A percentile compares a stretch with the other conserved stretches of the same genome.
These are phyloP conservation scores for Myotis findleyi DNA, from an alignment of 2,797 vertebrate species.

Conservation along the genomic window DNA sequence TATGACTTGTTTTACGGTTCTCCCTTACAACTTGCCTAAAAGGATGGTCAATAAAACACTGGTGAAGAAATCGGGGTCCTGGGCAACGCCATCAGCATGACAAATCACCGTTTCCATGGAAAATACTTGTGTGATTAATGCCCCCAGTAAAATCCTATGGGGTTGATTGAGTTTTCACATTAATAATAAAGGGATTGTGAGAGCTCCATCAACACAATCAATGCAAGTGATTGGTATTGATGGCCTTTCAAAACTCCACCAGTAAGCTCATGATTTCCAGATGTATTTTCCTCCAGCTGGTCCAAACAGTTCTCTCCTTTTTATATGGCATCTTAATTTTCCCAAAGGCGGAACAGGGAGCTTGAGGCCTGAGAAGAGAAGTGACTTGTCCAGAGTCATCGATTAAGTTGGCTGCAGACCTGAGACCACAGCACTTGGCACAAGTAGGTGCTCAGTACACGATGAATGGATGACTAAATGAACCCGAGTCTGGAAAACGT, in stretches of 20 bases:
- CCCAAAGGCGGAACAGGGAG: neutral
- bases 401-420: neutral
- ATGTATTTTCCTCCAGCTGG: neutral
- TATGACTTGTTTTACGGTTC: slow-evolving; percentile 65
- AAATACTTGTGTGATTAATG: slow-evolving; percentile 18
- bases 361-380: neutral
- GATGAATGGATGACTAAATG: neutral
- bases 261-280: neutral
- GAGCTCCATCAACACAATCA: neutral
- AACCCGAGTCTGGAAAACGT: neutral
- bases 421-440: neutral
- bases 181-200: neutral
- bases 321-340: neutral
- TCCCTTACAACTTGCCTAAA: slow-evolving; percentile 53
- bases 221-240: neutral
- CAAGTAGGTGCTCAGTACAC: neutral
- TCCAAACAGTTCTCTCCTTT: neutral
- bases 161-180: slow-evolving; percentile 1
- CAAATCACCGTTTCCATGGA: slow-evolving; percentile 45
- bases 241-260: neutral
- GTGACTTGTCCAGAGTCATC: neutral
- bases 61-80: slow-evolving; percentile 10
- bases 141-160: neutral
- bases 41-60: slow-evolving; percentile 47
- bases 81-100: neutral